phyloP scores from a whole-genome alignment of 1,140 invertebrate species.

The Apocrypta bakeri region DNA sequence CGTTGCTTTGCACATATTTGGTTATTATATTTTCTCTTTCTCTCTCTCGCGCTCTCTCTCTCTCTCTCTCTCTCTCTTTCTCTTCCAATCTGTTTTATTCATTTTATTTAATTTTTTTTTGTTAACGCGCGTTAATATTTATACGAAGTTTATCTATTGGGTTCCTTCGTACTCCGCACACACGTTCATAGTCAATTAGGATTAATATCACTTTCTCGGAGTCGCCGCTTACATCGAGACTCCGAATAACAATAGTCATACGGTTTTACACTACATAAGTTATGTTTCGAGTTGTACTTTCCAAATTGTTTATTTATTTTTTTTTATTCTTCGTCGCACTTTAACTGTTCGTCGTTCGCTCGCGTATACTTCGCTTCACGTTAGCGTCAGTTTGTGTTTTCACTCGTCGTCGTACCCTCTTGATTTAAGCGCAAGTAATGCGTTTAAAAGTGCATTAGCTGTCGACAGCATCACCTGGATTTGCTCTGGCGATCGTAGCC shows the following conservation, averaged over 20 bases:
- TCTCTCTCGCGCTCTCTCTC: not conserved
- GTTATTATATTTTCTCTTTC: not conserved
- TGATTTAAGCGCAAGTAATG: constrained; percentile 20
- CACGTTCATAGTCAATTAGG: constrained; percentile 61
- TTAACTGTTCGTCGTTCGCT: constrained; percentile 8
- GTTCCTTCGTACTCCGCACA: constrained; percentile 51
- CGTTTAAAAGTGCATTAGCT: too few species aligned
- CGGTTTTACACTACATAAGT: constrained; percentile 69
- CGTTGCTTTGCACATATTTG: not conserved
- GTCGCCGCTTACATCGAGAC: constrained; percentile 53
- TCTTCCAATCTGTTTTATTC: not conserved
- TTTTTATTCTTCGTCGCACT: constrained; percentile 36
- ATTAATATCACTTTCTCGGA: constrained; percentile 73
- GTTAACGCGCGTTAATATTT: constrained; percentile 60
- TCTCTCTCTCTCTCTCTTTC: not conserved
- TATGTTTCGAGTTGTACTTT: constrained; percentile 73
- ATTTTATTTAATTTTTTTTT: not conserved
- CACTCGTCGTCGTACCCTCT: constrained; percentile 32
- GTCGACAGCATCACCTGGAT: too few species aligned
- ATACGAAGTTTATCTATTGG: constrained; percentile 57
- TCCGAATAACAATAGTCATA: constrained; percentile 65
- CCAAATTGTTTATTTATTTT: constrained; percentile 58
- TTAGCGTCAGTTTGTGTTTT: too few species aligned
- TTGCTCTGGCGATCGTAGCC: too few species aligned
- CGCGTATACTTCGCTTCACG: constrained; percentile 1